Percentiles rank a stretch among this genome's conserved stretches.
Evolutionary conservation across 2,797 vertebrate species (phyloP).

Genomic region (Carcharodon carcharias): DNA sequence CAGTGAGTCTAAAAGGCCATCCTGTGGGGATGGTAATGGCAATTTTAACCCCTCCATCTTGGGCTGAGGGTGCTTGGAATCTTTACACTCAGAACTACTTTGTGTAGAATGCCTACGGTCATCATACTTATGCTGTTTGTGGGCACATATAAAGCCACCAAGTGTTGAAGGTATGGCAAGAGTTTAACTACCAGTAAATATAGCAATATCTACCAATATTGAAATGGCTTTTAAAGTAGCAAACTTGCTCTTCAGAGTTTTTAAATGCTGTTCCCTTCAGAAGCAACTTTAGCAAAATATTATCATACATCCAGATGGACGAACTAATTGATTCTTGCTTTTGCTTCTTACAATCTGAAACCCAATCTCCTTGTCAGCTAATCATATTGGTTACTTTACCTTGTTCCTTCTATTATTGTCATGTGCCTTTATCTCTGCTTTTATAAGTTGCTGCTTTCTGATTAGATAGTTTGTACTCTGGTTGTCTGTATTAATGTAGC

Average conservation of each 20-base stretch:
- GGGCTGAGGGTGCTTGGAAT: not conserved
- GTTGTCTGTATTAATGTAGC: slow-evolving; percentile 44
- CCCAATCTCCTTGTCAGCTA: not conserved
- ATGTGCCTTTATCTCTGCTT: slow-evolving; percentile 19
- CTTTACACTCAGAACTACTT: not conserved
- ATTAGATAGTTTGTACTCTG: slow-evolving; percentile 32
- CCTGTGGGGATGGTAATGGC: not conserved
- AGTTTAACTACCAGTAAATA: not conserved
- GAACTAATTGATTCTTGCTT: not conserved
- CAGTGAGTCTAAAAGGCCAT: not conserved
- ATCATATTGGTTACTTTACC: not conserved
- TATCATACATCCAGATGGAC: not conserved
- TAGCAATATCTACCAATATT: not conserved
- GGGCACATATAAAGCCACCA: not conserved
- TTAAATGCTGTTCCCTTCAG: not conserved
- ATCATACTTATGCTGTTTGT: not conserved
- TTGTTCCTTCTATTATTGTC: not conserved
- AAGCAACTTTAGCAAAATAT: not conserved
- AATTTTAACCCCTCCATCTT: not conserved
- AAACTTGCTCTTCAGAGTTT: not conserved
- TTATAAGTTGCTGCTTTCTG: slow-evolving; percentile 40
- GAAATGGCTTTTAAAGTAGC: not conserved
- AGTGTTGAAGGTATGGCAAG: not conserved
- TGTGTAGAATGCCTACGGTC: not conserved
- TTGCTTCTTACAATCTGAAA: not conserved